phyloP scores from a whole-genome alignment of 1,140 invertebrate genomes.

The Drosophila kepulauana region DNA sequence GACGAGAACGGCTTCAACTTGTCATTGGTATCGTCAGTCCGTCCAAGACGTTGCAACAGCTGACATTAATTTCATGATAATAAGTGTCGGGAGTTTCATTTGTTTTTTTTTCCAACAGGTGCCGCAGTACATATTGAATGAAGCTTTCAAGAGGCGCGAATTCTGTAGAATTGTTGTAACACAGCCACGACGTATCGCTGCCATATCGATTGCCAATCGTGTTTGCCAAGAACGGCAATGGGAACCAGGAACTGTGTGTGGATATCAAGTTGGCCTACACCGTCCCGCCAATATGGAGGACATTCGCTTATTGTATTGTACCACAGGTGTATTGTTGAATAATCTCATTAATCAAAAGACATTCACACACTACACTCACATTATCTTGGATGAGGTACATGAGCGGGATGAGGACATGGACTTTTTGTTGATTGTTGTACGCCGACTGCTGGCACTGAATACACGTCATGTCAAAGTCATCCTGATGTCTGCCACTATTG shows the following conservation, averaged over 20 bases:
- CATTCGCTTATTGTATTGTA: constrained; percentile 95
- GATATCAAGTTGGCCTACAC: constrained; percentile 89
- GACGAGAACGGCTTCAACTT: constrained; percentile 62
- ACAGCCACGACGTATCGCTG: constrained; percentile 95
- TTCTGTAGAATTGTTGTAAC: constrained; percentile 93
- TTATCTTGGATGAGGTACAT: no score
- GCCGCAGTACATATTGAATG: constrained; percentile 96
- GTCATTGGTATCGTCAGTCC: constrained; percentile 12
- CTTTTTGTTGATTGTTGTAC: no score
- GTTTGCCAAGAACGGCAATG: constrained; percentile 93
- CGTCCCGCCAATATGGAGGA: constrained; percentile 84
- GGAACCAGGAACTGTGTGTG: constrained; percentile 92
- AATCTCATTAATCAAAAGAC: constrained; percentile 90
- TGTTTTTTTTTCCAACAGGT: constrained; percentile 84
- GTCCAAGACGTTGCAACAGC: constrained; percentile 46
- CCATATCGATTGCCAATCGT: constrained; percentile 93
- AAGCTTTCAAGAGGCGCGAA: constrained; percentile 87
- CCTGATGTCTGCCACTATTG: constrained; percentile 95
- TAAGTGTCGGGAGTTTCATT: no score
- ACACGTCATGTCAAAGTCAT: constrained; percentile 91
- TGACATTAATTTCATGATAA: constrained; percentile 29
- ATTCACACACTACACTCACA: constrained; percentile 49
- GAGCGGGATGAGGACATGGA: no score
- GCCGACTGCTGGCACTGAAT: constrained; percentile 89
- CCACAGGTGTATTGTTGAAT: constrained; percentile 91